Evolutionary conservation across 2,797 vertebrate genomes (phyloP), one percentile per base, ranked within the genome.

Genomic region (Coregonus ussuriensis): DNA sequence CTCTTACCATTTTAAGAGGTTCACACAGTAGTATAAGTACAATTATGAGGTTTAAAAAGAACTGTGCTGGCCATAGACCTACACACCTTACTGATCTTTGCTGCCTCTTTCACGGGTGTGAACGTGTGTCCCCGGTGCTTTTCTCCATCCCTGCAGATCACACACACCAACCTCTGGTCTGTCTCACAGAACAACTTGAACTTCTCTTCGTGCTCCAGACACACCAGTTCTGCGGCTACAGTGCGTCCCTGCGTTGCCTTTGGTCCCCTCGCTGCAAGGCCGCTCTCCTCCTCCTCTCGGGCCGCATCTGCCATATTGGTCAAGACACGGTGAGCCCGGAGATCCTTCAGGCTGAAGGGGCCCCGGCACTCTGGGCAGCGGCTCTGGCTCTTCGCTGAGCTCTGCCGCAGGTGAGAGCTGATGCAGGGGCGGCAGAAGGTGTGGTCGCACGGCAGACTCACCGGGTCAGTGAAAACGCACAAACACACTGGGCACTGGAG

Each of bases 181-280:
- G 85, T 88, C 66, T 88, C 85, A 59, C 88, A 91, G 79, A 89
- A 89, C 1, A 91, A 88, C 70, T 90, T 90, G 6, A 91, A 82
- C 0, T 83, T 87, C 76, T 91, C 88, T 0, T 91, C 87, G 0
- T 91, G 88, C 41, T 82, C 80, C 0, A 56, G 18, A 67, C 79
- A 80, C 15, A 81, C 16, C 15, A 79, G 31, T 9, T 11, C 9
- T 47, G 41, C 11, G 41, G 41, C 41, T 47, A 47, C 9, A 47
- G 9, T 47, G 9, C 2, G 41, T 47, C 41, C 41, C 41, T 47
- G 41, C 2, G 7, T 9, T 47, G 41, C 2, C 41, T 47, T 9
- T 11, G 41, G 41, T 47, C 9, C 41, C 41, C 9, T 47, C 9
- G 41, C 41, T 11, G 41, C 9, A 9, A 47, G 9, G 41, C 41